These are phyloP conservation scores for Notamacropus eugenii DNA, from an alignment of 2,797 vertebrate genomes.

Conservation along the genomic window DNA sequence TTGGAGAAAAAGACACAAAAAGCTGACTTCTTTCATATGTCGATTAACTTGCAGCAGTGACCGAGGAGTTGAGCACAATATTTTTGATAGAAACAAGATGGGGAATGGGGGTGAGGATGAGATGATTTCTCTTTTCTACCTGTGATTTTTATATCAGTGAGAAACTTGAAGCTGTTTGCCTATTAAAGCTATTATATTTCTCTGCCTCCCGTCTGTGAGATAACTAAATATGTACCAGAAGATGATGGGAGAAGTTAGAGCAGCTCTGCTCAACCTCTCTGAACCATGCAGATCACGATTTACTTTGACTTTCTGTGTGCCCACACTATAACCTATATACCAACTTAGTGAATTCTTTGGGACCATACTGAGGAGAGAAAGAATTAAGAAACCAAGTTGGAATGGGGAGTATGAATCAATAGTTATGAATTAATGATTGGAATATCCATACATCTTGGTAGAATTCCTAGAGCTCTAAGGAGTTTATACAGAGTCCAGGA, in stretches of 20 bases:
- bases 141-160: background rate
- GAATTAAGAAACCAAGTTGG: background rate
- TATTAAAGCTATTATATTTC: background rate
- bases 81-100: background rate
- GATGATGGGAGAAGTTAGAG: background rate
- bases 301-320: background rate
- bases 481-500: background rate
- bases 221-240: background rate
- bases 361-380: background rate
- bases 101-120: background rate
- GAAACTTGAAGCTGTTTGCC: background rate
- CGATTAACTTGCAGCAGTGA: background rate
- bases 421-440: background rate
- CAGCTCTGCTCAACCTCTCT: background rate
- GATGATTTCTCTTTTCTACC: background rate
- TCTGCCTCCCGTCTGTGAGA: background rate
- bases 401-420: background rate
- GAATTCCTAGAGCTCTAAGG: background rate
- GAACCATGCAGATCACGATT: background rate
- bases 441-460: background rate
- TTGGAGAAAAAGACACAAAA: background rate
- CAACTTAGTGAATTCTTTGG: background rate
- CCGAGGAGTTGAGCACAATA: background rate
- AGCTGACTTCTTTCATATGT: background rate
- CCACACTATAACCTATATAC: background rate